These are phyloP conservation scores for Illadopsis cleaveri DNA, from an alignment of 2,113 vertebrate species.

Conservation along the genomic window DNA sequence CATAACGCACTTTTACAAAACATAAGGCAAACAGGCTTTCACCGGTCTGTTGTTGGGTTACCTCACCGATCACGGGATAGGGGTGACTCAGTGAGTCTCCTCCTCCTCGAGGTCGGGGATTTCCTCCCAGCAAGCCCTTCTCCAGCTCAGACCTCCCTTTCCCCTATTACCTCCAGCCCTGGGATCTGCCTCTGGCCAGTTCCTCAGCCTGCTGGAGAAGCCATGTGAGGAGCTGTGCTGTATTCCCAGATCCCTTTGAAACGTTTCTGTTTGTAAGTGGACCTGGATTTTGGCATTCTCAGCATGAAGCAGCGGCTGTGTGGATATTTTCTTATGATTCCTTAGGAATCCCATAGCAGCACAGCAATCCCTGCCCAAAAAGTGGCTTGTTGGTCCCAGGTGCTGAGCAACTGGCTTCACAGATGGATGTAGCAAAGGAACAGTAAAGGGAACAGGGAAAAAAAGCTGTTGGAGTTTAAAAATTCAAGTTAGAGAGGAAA, in stretches of 20 bases:
- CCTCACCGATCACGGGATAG: constrained; percentile 5
- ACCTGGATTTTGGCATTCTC: not conserved
- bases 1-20: constrained; percentile 27
- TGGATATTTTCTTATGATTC: not conserved
- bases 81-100: constrained; percentile 7
- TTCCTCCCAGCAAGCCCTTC: not conserved
- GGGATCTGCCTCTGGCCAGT: not conserved
- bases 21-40: constrained; percentile 5
- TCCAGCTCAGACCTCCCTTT: accelerated
- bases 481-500: not conserved
- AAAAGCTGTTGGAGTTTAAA: not conserved
- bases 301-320: not conserved
- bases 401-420: not conserved
- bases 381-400: not conserved
- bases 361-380: not conserved
- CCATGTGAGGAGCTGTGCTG: not conserved
- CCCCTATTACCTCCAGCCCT: not conserved
- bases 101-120: not conserved
- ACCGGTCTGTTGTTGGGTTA: not conserved
- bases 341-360: not conserved
- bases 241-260: not conserved
- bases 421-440: not conserved
- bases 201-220: not conserved
- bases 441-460: not conserved
- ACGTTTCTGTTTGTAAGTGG: not conserved